Percentiles rank a stretch among this genome's conserved stretches.
These are phyloP conservation scores for Leptopilina syphax DNA, from an alignment of 2,888 invertebrate genomes.

Conservation along the genomic window DNA sequence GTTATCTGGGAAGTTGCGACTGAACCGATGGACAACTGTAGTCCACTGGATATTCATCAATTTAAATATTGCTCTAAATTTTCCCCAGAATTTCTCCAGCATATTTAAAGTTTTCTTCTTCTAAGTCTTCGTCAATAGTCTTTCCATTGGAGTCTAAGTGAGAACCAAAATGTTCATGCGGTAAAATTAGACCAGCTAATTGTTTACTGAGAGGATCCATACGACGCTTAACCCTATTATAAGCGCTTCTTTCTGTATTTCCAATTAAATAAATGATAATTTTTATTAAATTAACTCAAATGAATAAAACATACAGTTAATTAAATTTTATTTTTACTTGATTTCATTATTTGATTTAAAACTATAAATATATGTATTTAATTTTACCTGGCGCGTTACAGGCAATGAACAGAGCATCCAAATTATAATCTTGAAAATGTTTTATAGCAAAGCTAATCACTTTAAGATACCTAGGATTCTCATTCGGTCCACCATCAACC, in stretches of 20 bases:
- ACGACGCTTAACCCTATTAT: constrained; percentile 68
- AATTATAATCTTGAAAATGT: constrained; percentile 58
- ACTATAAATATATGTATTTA: too few relatives aligned
- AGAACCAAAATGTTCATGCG: constrained; percentile 61
- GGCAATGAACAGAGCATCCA: constrained; percentile 46
- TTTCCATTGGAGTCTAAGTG: constrained; percentile 63
- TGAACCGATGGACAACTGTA: constrained; percentile 38
- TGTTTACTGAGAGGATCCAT: constrained; percentile 63
- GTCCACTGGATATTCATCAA: constrained; percentile 61
- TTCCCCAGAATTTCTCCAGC: constrained; percentile 68
- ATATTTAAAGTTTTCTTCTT: constrained; percentile 66
- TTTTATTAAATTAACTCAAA: too few relatives aligned
- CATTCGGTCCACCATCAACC: constrained; percentile 62
- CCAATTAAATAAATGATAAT: constrained; percentile 56
- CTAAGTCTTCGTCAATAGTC: constrained; percentile 66
- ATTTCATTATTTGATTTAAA: too few relatives aligned
- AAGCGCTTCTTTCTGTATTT: constrained; percentile 65
- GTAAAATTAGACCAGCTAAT: constrained; percentile 64
- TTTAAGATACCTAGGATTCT: constrained; percentile 62
- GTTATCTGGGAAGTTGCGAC: constrained; percentile 36
- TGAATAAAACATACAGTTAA: too few relatives aligned
- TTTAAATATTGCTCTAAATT: constrained; percentile 64
- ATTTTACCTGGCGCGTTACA: too few relatives aligned
- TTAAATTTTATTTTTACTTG: too few relatives aligned
- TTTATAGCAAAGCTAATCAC: constrained; percentile 58